A percentile compares a stretch with the other conserved stretches of the same genome.
phyloP scores from a whole-genome alignment of 2,797 vertebrate genomes.

The Parauchenoglanis punctatus region DNA sequence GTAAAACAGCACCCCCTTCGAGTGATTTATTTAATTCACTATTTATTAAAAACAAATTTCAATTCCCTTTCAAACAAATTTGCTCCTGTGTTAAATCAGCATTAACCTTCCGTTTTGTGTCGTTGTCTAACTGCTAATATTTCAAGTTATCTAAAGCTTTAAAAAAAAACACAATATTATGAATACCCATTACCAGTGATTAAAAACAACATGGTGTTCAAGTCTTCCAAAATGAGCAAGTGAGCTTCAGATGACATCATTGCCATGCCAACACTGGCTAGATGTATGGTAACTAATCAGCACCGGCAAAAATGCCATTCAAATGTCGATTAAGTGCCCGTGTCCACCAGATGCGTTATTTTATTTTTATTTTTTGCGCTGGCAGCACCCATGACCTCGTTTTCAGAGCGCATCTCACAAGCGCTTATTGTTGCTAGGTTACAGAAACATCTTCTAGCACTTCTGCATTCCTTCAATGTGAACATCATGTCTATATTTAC shows the following conservation, averaged over 20 bases:
- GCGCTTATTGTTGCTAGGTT: too few relatives aligned
- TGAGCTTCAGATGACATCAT: not conserved
- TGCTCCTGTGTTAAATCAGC: not conserved
- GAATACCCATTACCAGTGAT: not conserved
- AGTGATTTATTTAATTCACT: not conserved
- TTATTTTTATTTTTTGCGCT: too few relatives aligned
- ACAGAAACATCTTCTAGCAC: too few relatives aligned
- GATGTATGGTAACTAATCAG: not conserved
- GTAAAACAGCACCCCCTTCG: not conserved
- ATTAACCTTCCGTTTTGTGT: not conserved
- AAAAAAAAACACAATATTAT: not conserved
- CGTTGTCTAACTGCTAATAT: not conserved
- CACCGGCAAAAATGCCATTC: not conserved
- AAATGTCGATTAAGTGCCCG: not conserved
- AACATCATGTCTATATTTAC: too few relatives aligned
- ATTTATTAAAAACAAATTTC: not conserved
- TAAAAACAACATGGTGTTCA: not conserved
- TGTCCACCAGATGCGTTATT: too few relatives aligned
- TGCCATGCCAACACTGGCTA: not conserved
- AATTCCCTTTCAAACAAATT: not conserved
- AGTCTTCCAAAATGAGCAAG: not conserved
- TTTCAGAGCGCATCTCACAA: too few relatives aligned
- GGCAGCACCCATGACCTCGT: too few relatives aligned
- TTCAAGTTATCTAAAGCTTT: not conserved
- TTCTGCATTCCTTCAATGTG: too few relatives aligned